Evolutionary conservation across 1,140 invertebrate species (phyloP).

Genomic region (Drosophila sproati): DNA sequence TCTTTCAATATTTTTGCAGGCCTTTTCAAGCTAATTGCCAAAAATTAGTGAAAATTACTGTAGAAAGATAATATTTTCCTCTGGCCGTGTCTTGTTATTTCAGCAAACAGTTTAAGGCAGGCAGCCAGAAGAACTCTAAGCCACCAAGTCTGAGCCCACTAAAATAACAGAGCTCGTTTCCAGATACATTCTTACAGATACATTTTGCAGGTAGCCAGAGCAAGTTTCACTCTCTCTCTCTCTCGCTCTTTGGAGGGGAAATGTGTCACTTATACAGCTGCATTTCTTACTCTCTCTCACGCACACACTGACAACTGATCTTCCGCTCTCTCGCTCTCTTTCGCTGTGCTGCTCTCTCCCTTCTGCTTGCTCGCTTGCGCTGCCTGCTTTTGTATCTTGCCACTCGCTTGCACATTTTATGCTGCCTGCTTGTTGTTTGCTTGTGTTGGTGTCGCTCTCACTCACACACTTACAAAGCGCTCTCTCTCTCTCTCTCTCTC

Average conservation of each 20-base stretch:
- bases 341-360: background rate
- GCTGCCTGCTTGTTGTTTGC: slow-evolving; percentile 20
- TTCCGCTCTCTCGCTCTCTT: slow-evolving; percentile 18
- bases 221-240: slow-evolving; percentile 15
- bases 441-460: slow-evolving; percentile 63
- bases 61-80: slow-evolving; percentile 58
- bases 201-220: slow-evolving; percentile 26
- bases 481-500: slow-evolving; percentile 9
- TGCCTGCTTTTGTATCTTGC: slow-evolving; percentile 27
- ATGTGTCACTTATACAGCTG: slow-evolving; percentile 47
- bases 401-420: slow-evolving; percentile 45
- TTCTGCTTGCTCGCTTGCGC: background rate
- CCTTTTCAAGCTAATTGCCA: slow-evolving; percentile 66
- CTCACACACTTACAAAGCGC: slow-evolving; percentile 33
- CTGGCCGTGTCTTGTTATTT: slow-evolving; percentile 49
- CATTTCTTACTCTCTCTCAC: slow-evolving; percentile 36
- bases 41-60: slow-evolving; percentile 60
- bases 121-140: slow-evolving; percentile 28
- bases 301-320: slow-evolving; percentile 34
- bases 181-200: background rate
- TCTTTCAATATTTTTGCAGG: slow-evolving; percentile 60
- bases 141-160: slow-evolving; percentile 55
- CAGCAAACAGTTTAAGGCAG: slow-evolving; percentile 61
- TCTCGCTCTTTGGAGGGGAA: slow-evolving; percentile 50
- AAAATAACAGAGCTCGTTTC: slow-evolving; percentile 21